Evolutionary conservation across 2,797 vertebrate species (phyloP).

Genomic region (Glossophaga mutica): DNA sequence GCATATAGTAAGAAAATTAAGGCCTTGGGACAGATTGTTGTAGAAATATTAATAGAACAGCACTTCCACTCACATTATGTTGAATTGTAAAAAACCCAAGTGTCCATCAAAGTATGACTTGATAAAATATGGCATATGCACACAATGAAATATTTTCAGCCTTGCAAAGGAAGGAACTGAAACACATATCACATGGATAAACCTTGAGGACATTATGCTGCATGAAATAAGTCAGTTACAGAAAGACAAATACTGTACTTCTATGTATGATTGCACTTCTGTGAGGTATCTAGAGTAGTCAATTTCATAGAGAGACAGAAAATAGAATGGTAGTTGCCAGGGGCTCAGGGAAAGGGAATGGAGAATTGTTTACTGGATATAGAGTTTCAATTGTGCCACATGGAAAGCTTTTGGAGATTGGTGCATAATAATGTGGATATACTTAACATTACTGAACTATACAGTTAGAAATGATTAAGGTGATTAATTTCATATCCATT

Average conservation of each 20-base stretch:
- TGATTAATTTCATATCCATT: background rate
- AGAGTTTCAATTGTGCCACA: background rate
- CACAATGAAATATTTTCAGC: background rate
- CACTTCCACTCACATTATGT: background rate
- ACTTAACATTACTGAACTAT: background rate
- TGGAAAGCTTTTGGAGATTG: background rate
- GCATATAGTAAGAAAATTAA: background rate
- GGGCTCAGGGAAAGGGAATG: background rate
- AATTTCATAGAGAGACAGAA: background rate
- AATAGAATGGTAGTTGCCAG: background rate
- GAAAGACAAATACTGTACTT: background rate
- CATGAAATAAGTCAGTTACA: background rate
- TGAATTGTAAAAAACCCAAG: slow-evolving; percentile 38
- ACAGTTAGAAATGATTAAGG: background rate
- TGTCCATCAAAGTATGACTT: background rate
- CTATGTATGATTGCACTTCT: background rate
- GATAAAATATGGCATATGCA: background rate
- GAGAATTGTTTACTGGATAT: background rate
- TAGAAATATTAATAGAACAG: slow-evolving; percentile 21
- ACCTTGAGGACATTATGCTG: background rate
- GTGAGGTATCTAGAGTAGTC: background rate
- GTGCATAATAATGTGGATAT: background rate
- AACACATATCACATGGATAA: background rate
- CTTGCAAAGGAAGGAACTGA: background rate
- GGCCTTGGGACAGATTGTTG: background rate